Evolutionary conservation across 2,797 vertebrate genomes (phyloP).

Genomic region (Poliocrania exsul): DNA sequence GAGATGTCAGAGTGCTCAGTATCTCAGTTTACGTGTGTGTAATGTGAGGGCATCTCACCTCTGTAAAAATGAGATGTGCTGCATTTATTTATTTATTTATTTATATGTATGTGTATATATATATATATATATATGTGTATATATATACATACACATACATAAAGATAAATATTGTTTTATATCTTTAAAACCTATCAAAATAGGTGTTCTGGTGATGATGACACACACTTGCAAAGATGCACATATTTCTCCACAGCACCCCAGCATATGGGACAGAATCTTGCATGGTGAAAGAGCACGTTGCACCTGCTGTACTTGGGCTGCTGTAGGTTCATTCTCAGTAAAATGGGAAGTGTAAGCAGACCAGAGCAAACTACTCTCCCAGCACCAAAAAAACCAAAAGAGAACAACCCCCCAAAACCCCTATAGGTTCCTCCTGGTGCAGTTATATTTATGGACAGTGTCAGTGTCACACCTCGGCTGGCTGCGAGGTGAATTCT

Average conservation of each 20-base stretch:
- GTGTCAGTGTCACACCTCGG: no score
- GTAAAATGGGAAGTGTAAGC: not conserved
- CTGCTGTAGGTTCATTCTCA: not conserved
- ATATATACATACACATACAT: no score
- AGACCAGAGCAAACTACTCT: no score
- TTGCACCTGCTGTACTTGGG: not conserved
- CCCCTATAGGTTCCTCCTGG: no score
- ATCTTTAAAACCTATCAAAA: not conserved
- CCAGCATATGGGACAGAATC: not conserved
- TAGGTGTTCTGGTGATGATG: not conserved
- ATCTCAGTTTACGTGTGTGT: not conserved
- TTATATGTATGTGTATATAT: fast-evolving
- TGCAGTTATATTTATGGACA: no score
- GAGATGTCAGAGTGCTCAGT: not conserved
- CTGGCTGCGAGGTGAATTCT: no score
- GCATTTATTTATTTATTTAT: not conserved
- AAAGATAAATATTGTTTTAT: not conserved
- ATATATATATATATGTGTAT: no score
- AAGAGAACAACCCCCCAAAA: no score
- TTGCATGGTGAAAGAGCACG: fast-evolving
- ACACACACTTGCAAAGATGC: not conserved
- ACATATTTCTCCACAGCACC: not conserved
- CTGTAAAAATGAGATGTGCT: not conserved
- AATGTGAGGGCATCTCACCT: not conserved
- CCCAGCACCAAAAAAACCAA: no score